Base-by-base conservation (phyloP, 2,797 vertebrate genomes). In the Salmo trutta region DNA sequence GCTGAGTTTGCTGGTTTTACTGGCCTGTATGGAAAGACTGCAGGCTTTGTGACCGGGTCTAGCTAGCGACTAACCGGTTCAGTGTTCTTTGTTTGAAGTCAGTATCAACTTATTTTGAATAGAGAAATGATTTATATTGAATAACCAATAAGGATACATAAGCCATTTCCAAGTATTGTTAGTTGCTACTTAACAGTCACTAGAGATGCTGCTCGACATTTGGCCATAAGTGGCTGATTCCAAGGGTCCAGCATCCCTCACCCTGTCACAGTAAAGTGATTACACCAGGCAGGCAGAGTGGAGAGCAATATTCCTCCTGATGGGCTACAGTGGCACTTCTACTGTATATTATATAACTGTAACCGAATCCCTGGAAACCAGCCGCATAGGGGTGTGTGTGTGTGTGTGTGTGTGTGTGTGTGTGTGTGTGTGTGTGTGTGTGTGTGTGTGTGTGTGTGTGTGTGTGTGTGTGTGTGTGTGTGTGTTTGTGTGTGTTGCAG, bases 1-100 rank as follows among this genome's bases (percentile, higher is more conserved):
- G 91, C 92, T 92, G 90, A 92, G 91, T 91, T 89, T 81, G 81
- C 90, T 85, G 88, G 82, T 92, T 93, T 91, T 92, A 88, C 89
- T 87, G 36, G 76, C 3, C 31, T 77, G 81, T 64, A 5, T 81
- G 88, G 81, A 91, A 90, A 93, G 88, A 91, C 87, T 88, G 84
- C 82, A 54, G 86, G 78, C 89, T 92, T 92, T 92, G 91, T 93
- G 87, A 88, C 79, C 78, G 5, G 85, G 75, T 66, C 51, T 14
- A 41, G 70, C 51, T 3, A 8, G 2, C 79, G 67, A 62, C 80
- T 73, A 5, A 76, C 84, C 84, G 4, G 21, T n/a, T 64, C 59
- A 10, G 21, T 24, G 3, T 10, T 10, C 59, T 64, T 64, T 64
- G 21, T 59, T 59, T 56, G 53, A 59, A 59, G 2, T 17, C 10